These are phyloP conservation scores for Nannospalax galili DNA, from an alignment of 2,113 vertebrate species.

Conservation along the genomic window DNA sequence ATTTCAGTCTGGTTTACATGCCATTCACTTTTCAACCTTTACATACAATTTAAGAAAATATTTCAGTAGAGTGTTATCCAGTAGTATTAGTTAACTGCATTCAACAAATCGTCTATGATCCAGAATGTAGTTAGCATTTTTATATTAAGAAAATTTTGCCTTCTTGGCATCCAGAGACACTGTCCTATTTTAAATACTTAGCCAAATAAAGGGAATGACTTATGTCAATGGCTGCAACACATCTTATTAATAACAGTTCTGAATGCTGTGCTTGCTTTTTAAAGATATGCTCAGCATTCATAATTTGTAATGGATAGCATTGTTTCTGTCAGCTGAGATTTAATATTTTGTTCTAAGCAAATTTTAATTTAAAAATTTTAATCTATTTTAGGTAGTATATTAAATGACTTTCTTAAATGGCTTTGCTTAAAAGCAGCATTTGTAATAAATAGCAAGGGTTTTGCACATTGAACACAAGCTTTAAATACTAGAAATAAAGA, in stretches of 20 bases:
- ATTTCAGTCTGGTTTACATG: neutral
- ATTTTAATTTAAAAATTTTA: slow-evolving; percentile 53
- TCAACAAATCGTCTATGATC: neutral
- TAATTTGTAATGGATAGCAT: slow-evolving; percentile 29
- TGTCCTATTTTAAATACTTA: slow-evolving; percentile 48
- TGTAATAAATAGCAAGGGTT: slow-evolving; percentile 36
- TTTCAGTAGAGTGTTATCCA: neutral
- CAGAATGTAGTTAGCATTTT: slow-evolving; percentile 18
- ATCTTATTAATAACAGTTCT: slow-evolving; percentile 34
- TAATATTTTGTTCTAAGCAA: slow-evolving; percentile 62
- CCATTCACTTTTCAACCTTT: slow-evolving; percentile 40
- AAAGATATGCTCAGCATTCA: neutral
- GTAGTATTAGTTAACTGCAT: neutral
- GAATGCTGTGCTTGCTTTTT: slow-evolving; percentile 26
- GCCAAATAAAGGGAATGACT: slow-evolving; percentile 20
- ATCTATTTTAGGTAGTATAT: slow-evolving; percentile 37
- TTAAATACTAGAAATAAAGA: slow-evolving; percentile 63
- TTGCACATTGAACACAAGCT: slow-evolving; percentile 42
- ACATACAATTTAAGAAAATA: slow-evolving; percentile 44
- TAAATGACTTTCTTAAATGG: slow-evolving; percentile 54
- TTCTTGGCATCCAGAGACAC: neutral
- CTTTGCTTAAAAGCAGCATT: slow-evolving; percentile 52
- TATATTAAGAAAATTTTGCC: slow-evolving; percentile 25
- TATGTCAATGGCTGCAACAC: neutral
- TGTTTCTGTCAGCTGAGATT: slow-evolving; percentile 33